These are phyloP conservation scores for Drosophila leontia DNA, from an alignment of 1,140 invertebrate genomes.

Conservation along the genomic window DNA sequence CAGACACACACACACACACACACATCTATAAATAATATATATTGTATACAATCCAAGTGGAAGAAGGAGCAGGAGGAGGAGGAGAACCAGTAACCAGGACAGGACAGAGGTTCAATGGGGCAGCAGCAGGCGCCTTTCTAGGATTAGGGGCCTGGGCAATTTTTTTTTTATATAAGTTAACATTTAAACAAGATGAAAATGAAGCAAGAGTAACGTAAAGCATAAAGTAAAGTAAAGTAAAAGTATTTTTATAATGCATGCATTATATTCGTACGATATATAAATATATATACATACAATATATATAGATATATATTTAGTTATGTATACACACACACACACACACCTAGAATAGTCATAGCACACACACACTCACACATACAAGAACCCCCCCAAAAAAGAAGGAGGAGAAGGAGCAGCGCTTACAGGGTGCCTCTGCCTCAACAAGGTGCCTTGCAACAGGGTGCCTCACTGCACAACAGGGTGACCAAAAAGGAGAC, in stretches of 20 bases:
- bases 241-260: slow-evolving; percentile 85
- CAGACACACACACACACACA: slow-evolving; percentile 38
- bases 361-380: slow-evolving; percentile 37
- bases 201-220: slow-evolving; percentile 34
- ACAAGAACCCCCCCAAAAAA: slow-evolving; percentile 21
- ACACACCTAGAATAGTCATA: slow-evolving; percentile 32
- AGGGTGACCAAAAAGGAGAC: slow-evolving; percentile 6
- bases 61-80: background rate
- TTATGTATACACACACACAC: slow-evolving; percentile 64
- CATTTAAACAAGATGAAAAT: slow-evolving; percentile 52
- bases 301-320: slow-evolving; percentile 59
- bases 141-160: slow-evolving; percentile 59
- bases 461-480: slow-evolving; percentile 22
- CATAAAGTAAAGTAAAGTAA: slow-evolving; percentile 73
- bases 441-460: slow-evolving; percentile 47
- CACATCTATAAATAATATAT: slow-evolving; percentile 66
- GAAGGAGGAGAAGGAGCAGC: slow-evolving; percentile 6
- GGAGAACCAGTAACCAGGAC: background rate
- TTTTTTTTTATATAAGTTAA: slow-evolving; percentile 81
- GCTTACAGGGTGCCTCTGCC: slow-evolving; percentile 28
- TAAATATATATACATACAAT: slow-evolving; percentile 50
- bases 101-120: slow-evolving; percentile 7
- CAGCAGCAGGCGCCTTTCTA: slow-evolving; percentile 61
- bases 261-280: slow-evolving; percentile 82
- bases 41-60: slow-evolving; percentile 49